These are phyloP conservation scores for Zapus hudsonius DNA, from an alignment of 2,113 vertebrate genomes.

Conservation along the genomic window DNA sequence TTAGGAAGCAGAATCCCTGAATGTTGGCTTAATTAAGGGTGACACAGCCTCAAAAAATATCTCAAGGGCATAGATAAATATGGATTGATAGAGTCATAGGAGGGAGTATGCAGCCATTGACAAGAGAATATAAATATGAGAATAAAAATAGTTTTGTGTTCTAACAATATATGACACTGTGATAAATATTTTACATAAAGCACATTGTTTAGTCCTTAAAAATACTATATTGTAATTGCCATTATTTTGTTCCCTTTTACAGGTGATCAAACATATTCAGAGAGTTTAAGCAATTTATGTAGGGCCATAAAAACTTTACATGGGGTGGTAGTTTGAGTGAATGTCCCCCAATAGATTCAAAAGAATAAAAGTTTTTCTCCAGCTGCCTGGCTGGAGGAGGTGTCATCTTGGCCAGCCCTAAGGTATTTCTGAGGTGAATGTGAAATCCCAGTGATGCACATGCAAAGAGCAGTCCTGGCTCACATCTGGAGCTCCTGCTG, in stretches of 20 bases:
- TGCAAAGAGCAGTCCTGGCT: too few species aligned
- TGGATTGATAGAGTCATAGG: not conserved
- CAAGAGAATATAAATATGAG: not conserved
- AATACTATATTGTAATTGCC: not conserved
- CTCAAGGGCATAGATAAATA: slow-evolving; percentile 32
- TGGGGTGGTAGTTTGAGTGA: too few species aligned
- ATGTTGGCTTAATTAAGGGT: slow-evolving; percentile 45
- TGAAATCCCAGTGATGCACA: too few species aligned
- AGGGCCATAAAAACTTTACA: not conserved
- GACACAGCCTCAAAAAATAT: not conserved
- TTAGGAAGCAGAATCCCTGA: not conserved
- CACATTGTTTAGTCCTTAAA: slow-evolving; percentile 9
- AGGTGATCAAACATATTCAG: not conserved
- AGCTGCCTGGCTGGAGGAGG: too few species aligned
- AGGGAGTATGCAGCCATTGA: not conserved
- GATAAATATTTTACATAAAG: not conserved
- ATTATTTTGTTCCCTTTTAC: not conserved
- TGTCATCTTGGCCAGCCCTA: too few species aligned
- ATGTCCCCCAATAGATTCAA: too few species aligned
- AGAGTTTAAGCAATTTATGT: not conserved
- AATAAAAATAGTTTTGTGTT: slow-evolving; percentile 5
- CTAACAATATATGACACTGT: not conserved
- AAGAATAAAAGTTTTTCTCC: too few species aligned
- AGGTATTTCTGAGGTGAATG: too few species aligned
- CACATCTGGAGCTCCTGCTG: too few species aligned